A percentile compares a stretch with the other conserved stretches of the same genome.
Evolutionary conservation across 1,140 invertebrate species (phyloP).

Genomic region (Eupristina koningsbergeri): DNA sequence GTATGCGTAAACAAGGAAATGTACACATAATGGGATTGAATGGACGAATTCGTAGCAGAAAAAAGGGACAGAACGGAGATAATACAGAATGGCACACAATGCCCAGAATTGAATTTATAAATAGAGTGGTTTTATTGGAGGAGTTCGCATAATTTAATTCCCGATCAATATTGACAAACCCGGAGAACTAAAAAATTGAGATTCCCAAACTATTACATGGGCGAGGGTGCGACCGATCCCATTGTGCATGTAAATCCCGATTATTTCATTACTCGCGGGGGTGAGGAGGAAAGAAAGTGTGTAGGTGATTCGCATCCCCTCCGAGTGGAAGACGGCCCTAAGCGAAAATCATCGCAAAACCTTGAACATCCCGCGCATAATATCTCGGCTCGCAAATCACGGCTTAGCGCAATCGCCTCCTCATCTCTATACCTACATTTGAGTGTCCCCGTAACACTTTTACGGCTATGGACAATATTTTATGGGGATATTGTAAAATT

Average conservation of each 20-base stretch:
- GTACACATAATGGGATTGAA: not conserved
- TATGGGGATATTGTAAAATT: constrained; percentile 73
- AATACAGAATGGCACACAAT: not conserved
- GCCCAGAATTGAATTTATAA: not conserved
- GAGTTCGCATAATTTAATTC: not conserved
- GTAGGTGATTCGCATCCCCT: constrained; percentile 41
- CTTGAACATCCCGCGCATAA: constrained; percentile 52
- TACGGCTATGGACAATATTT: constrained; percentile 68
- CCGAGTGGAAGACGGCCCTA: not conserved
- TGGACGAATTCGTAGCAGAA: not conserved
- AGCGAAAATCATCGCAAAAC: constrained; percentile 43
- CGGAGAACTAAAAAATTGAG: constrained; percentile 20
- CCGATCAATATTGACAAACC: not conserved
- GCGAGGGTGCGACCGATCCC: not conserved
- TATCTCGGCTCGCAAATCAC: constrained; percentile 68
- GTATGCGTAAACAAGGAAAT: no score
- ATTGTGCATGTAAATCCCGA: constrained; percentile 22
- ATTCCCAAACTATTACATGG: not conserved
- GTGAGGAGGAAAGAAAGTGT: constrained; percentile 27
- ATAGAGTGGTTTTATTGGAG: not conserved
- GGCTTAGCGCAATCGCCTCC: constrained; percentile 59
- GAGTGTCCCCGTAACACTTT: constrained; percentile 59
- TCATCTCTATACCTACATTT: not conserved
- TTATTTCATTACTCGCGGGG: constrained; percentile 27
- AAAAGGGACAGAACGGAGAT: not conserved